Percentiles rank a stretch among this genome's conserved stretches.
Evolutionary conservation across 2,888 invertebrate genomes (phyloP).

Genomic region (Sminthurinus aureus): DNA sequence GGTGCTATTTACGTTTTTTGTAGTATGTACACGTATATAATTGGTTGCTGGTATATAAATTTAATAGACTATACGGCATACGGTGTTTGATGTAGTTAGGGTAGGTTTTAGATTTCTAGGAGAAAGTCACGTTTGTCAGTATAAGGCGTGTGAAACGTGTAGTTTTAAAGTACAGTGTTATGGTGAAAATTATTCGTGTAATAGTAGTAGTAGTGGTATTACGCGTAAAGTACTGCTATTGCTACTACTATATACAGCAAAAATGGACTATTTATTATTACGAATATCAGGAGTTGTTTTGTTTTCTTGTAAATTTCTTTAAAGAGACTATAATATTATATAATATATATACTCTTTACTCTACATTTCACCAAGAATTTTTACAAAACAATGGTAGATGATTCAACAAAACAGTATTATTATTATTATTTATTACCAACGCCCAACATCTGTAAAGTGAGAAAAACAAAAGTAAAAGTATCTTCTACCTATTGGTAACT

Average conservation of each 20-base stretch:
- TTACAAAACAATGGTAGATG: too few relatives aligned
- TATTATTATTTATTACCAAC: too few relatives aligned
- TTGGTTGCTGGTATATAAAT: background rate
- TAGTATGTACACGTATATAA: background rate
- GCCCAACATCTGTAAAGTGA: too few relatives aligned
- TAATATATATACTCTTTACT: too few relatives aligned
- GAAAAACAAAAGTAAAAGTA: too few relatives aligned
- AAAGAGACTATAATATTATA: too few relatives aligned
- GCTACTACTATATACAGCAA: background rate
- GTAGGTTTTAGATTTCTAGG: background rate
- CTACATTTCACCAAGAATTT: too few relatives aligned
- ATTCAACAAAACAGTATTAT: too few relatives aligned
- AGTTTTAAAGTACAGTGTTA: background rate
- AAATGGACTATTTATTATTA: too few relatives aligned
- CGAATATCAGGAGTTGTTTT: too few relatives aligned
- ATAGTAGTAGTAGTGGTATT: background rate
- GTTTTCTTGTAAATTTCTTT: too few relatives aligned
- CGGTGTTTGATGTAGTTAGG: background rate
- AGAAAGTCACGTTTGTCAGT: background rate
- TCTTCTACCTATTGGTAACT: too few relatives aligned
- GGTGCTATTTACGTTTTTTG: constrained; percentile 15
- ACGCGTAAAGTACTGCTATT: background rate
- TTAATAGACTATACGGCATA: background rate
- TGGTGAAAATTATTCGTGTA: background rate
- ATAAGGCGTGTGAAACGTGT: background rate